Evolutionary conservation across 1,140 invertebrate genomes (phyloP).

Genomic region (Lasioglossum baleicum): DNA sequence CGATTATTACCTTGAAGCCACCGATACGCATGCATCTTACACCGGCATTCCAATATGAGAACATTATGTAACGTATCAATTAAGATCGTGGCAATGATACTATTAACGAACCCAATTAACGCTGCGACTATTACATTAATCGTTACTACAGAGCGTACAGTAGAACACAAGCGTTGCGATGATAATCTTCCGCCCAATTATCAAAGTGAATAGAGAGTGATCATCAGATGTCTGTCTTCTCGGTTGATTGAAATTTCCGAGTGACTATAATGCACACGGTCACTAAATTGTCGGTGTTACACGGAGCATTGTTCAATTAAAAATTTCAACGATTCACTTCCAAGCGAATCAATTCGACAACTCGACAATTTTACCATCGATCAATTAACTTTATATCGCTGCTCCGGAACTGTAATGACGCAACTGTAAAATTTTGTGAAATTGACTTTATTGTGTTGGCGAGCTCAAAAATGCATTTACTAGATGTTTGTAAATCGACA

Average conservation of each 20-base stretch:
- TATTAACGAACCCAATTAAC: slow-evolving; percentile 6
- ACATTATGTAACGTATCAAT: slow-evolving; percentile 20
- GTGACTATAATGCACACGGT: not conserved
- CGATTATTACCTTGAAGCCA: not conserved
- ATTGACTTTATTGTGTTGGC: too few relatives aligned
- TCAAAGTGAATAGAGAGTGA: not conserved
- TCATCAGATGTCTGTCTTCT: not conserved
- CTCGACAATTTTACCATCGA: too few relatives aligned
- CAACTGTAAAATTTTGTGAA: too few relatives aligned
- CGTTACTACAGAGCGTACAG: not conserved
- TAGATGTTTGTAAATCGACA: too few relatives aligned
- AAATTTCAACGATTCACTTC: too few relatives aligned
- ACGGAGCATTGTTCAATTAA: not conserved
- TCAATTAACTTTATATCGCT: too few relatives aligned
- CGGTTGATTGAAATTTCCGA: not conserved
- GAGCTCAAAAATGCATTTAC: too few relatives aligned
- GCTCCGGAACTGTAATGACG: too few relatives aligned
- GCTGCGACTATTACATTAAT: slow-evolving; percentile 16
- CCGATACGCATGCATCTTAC: not conserved
- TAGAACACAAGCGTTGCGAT: not conserved
- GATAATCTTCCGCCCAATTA: not conserved
- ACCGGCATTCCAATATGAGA: not conserved
- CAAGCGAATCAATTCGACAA: too few relatives aligned
- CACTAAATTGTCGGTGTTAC: not conserved
- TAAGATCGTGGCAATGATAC: slow-evolving; percentile 28